Evolutionary conservation across 2,797 vertebrate species (phyloP), one percentile per base, ranked within the genome.

Genomic region (Semotilus atromaculatus): DNA sequence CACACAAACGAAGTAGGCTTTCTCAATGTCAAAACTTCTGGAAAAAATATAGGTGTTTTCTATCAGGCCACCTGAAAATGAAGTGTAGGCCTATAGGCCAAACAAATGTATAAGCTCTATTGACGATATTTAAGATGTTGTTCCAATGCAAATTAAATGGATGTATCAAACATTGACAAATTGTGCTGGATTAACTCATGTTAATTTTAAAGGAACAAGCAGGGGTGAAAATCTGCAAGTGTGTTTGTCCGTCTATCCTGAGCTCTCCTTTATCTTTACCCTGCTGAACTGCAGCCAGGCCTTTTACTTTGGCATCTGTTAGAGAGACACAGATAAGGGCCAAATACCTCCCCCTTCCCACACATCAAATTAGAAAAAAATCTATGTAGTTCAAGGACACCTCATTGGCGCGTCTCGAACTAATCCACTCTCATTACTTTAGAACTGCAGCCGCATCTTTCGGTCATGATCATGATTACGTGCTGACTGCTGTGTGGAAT

Each of bases 371-470:
- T 29, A 64, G 53, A 58, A 68, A 66, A 68, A 68, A 53, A 81
- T 67, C 3, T 36, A 19, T 38, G 13, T 34, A 16, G 31, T 29
- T 82, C 67, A 84, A 72, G 67, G 64, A 73, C 62, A 66, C 11
- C 34, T 70, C 18, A 36, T 67, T 88, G 85, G 53, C 77, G 58
- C 13, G 31, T 75, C 13, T 62, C 53, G 10, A 7, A 40, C 10
- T 36, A 36, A 67, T 78, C 58, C 80, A 73, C 85, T 81, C 21
- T 84, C 29, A 38, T 58, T 73, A n/a, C 62, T 88, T 74, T 70
- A 68, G 2, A 26, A 58, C 16, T 31, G n/a, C 23, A 76, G 62
- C 18, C 75, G 19, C 45, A 83, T 13, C 19, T 26, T 82, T 36
- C 16, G 13, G n/a, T 23, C 36, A 58, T 4, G 9, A 58, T 31